phyloP scores from a whole-genome alignment of 1,140 invertebrate species.

The Aphaenogaster floridana region DNA sequence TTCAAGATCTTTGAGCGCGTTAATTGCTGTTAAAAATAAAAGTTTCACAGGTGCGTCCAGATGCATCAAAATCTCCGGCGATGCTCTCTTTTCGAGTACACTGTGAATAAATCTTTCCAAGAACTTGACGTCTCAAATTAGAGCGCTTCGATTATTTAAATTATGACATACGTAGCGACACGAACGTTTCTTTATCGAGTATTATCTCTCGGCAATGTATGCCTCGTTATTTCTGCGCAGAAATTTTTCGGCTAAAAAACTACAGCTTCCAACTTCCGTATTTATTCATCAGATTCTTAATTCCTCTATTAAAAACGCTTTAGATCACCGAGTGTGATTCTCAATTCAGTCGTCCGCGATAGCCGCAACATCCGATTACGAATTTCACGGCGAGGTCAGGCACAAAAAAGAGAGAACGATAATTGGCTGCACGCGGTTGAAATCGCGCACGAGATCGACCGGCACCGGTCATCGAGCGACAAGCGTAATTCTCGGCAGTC shows the following conservation, averaged over 20 bases:
- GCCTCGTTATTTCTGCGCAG: background rate
- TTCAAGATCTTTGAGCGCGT: background rate
- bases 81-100: background rate
- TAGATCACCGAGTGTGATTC: no score
- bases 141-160: constrained; percentile 2
- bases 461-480: constrained; percentile 46
- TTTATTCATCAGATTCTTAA: background rate
- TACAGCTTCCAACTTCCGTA: background rate
- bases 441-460: constrained; percentile 26
- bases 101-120: constrained; percentile 22
- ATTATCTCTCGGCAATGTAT: background rate
- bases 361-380: constrained; percentile 12
- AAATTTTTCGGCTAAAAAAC: background rate
- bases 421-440: constrained; percentile 43
- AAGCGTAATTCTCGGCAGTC: constrained; percentile 69
- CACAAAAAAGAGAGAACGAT: constrained; percentile 26
- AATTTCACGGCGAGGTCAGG: constrained; percentile 37
- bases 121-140: constrained; percentile 1
- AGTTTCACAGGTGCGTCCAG: background rate
- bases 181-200: background rate
- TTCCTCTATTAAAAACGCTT: constrained; percentile 4
- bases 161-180: constrained; percentile 12
- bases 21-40: background rate
- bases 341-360: background rate
- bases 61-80: background rate